Evolutionary conservation across 2,888 invertebrate species (phyloP), one percentile per base, ranked within the genome.

Genomic region (Acleris sparsana): DNA sequence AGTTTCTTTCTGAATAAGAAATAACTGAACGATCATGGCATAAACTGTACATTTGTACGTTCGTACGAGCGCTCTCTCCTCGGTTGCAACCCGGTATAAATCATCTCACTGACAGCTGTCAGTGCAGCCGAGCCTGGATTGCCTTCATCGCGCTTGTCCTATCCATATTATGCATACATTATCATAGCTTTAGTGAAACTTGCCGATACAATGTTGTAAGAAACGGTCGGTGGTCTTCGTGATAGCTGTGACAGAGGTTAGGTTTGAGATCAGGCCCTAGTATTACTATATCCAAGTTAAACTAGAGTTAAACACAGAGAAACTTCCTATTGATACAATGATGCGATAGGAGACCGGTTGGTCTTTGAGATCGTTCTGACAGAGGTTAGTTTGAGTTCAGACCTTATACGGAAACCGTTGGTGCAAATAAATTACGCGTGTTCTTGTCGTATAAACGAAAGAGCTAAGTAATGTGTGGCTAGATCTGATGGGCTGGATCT

Each of bases 71-170:
- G 58, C 64, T 68, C 60, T 58, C 60, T 59, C 52, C 58, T 58
- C 63, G 65, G 65, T 63, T 62, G 60, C 63, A 66, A 66, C 57
- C 69, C 62, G 49, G 67, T 71, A 73, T 76, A 73, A 75, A 74
- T 75, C 74, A 74, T 73, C 64, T 48, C 33, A 62, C 57, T n/a
- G 61, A 52, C 65, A 64, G 57, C 68, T 62, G 68, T 53, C 68
- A 58, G 53, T n/a, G 56, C 25, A 13, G 65, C 65, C 62, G 63
- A 43, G 18, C 49, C 60, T 60, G 60, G 55, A 60, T 53, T 58
- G 56, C 56, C 65, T 57, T 55, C 64, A 65, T 60, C 55, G 64
- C 58, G 63, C 60, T 60, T 55, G 64, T 13, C n/a, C 25, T 17
- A 25, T 53, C 53, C 55, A 49, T 51, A 51, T 55, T 55, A 60